Conservation (phyloP, 2,888 invertebrate genomes). For the Brachyptera putata region DNA sequence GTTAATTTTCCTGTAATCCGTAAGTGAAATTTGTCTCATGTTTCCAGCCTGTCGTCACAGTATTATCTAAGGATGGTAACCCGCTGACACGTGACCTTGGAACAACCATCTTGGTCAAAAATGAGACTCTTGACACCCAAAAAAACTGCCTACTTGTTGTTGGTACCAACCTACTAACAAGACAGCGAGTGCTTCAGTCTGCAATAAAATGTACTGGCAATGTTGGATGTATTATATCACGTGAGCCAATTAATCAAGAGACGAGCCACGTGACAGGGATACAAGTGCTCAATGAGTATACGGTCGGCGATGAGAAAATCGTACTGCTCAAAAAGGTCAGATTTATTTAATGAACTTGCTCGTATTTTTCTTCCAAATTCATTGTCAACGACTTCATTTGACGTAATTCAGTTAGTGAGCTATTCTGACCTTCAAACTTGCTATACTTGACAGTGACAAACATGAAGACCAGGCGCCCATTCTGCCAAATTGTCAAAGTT, state of each 20-base stretch:
- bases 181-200: constrained; percentile 50
- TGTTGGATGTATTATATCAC: constrained; percentile 57
- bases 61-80: constrained; percentile 44
- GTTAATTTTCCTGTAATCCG: no score
- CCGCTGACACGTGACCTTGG: constrained; percentile 47
- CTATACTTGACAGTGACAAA: no score
- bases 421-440: no score
- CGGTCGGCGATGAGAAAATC: constrained; percentile 51
- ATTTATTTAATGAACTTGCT: no score
- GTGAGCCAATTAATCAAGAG: constrained; percentile 46
- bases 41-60: constrained; percentile 57
- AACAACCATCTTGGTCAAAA: constrained; percentile 53
- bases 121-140: constrained; percentile 55
- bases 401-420: no score
- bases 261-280: neutral
- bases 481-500: no score
- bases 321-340: constrained; percentile 52
- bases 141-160: constrained; percentile 50
- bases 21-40: no score
- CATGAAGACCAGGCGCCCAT: no score
- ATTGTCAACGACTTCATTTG: no score
- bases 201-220: constrained; percentile 52
- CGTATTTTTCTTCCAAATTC: no score
- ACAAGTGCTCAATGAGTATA: constrained; percentile 40
- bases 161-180: constrained; percentile 51